phyloP scores from a whole-genome alignment of 2,797 vertebrate species.

The Sylvilagus floridanus region DNA sequence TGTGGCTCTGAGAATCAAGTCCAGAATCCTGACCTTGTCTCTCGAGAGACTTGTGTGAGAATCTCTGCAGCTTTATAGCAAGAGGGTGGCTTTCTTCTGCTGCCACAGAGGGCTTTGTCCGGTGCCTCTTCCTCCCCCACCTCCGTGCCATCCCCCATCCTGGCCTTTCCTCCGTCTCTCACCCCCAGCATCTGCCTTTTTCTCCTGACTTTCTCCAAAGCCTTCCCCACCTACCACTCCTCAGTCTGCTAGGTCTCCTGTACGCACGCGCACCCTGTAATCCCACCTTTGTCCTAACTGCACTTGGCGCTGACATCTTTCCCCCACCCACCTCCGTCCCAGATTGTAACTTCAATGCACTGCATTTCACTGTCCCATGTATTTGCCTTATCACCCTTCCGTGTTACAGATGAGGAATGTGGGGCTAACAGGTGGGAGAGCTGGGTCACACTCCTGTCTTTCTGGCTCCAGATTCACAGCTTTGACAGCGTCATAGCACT shows the following conservation, averaged over 20 bases:
- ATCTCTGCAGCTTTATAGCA: neutral
- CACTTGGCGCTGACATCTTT: neutral
- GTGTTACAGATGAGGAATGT: neutral
- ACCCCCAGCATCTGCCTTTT: neutral
- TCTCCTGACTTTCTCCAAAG: neutral
- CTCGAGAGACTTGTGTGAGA: neutral
- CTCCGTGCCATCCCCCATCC: neutral
- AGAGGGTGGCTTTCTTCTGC: neutral
- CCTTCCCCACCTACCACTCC: neutral
- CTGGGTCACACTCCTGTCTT: neutral
- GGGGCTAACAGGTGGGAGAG: neutral
- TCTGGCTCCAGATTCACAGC: neutral
- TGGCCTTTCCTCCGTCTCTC: neutral
- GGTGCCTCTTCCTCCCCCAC: neutral
- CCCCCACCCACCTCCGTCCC: too few relatives aligned
- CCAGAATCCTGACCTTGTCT: neutral
- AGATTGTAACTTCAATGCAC: neutral
- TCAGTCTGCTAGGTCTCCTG: neutral
- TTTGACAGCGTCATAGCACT: neutral
- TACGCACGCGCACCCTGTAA: neutral
- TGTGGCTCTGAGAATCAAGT: fast-evolving
- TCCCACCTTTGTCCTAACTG: neutral
- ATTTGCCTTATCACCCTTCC: neutral
- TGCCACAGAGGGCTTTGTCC: neutral
- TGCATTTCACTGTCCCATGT: neutral